phyloP scores from a whole-genome alignment of 2,888 invertebrate genomes.

The Amiota minor region DNA sequence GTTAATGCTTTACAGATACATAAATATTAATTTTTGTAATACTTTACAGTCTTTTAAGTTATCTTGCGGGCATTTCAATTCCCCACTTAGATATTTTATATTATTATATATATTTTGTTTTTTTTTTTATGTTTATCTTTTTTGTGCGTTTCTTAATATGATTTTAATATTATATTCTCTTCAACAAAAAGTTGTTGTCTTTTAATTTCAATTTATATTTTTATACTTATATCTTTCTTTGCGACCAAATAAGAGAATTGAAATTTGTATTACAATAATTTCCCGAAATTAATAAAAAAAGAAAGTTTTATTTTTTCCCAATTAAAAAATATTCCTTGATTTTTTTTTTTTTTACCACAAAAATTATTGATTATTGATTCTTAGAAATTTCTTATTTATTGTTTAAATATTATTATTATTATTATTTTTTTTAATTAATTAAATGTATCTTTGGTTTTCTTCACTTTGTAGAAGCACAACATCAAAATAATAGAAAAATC shows the following conservation, averaged over 20 bases:
- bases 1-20: slow-evolving; percentile 28
- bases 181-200: not conserved
- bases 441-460: slow-evolving; percentile 37
- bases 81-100: not conserved
- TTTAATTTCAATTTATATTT: not conserved
- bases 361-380: slow-evolving; percentile 38
- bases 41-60: not conserved
- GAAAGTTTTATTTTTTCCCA: no score
- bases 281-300: no score
- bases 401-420: slow-evolving; percentile 39
- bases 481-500: slow-evolving; percentile 71
- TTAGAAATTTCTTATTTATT: slow-evolving; percentile 23
- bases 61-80: not conserved
- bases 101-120: not conserved
- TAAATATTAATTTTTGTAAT: slow-evolving; percentile 21
- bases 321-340: no score
- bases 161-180: not conserved
- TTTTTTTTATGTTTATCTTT: not conserved
- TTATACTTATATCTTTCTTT: not conserved
- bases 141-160: not conserved
- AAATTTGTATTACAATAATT: no score
- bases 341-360: slow-evolving; percentile 1
- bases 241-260: no score
- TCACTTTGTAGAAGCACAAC: slow-evolving; percentile 69
- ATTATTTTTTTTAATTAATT: slow-evolving; percentile 9